Evolutionary conservation across 2,888 invertebrate genomes (phyloP).

Genomic region (Pollenia labialis): DNA sequence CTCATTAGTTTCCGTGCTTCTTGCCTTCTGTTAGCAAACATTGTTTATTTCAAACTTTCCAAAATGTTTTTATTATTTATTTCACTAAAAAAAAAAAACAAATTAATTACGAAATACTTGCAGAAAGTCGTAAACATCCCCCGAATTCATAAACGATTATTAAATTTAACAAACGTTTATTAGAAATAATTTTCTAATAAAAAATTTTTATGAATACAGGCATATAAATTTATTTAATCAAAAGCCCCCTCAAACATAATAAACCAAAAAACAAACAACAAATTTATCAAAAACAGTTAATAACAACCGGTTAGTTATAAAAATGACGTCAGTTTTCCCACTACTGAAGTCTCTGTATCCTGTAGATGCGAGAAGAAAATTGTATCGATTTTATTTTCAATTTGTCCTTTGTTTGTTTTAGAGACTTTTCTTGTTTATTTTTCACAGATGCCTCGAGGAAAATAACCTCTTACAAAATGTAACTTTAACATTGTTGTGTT

Average conservation of each 20-base stretch:
- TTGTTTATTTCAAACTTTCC: too few relatives aligned
- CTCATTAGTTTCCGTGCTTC: not conserved
- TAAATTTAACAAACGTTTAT: too few relatives aligned
- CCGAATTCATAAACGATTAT: too few relatives aligned
- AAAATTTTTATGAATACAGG: too few relatives aligned
- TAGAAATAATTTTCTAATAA: too few relatives aligned
- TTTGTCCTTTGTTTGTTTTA: slow-evolving; percentile 3
- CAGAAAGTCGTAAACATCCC: not conserved
- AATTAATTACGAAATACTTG: not conserved
- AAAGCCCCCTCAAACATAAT: slow-evolving; percentile 16
- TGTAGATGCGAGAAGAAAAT: slow-evolving; percentile 40
- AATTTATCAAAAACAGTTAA: slow-evolving; percentile 24
- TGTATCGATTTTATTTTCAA: slow-evolving; percentile 52
- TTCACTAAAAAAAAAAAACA: not conserved
- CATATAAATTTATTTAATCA: slow-evolving; percentile 9
- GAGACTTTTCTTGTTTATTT: not conserved
- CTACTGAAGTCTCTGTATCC: slow-evolving; percentile 9
- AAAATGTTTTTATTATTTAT: not conserved
- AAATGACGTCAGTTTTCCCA: slow-evolving; percentile 58
- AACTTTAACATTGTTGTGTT: not conserved
- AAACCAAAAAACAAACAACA: not conserved
- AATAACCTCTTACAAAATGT: slow-evolving; percentile 7
- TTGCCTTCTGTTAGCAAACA: too few relatives aligned
- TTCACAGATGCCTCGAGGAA: not conserved
- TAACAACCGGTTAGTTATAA: slow-evolving; percentile 3